Conservation (phyloP, 2,113 vertebrate species). For the Osmerus eperlanus region DNA sequence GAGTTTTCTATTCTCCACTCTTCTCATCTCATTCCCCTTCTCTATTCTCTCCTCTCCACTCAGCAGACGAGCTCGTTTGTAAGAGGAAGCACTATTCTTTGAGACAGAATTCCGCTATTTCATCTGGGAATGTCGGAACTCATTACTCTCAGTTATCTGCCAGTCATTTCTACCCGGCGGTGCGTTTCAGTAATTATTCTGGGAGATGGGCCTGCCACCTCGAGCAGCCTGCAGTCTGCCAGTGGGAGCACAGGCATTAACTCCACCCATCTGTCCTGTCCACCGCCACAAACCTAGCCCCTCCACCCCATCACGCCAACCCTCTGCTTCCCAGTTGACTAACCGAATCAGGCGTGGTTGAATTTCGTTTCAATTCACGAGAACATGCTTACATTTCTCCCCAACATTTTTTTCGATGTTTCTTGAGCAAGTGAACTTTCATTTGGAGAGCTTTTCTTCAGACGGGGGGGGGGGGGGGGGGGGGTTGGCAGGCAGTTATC, state of each 20-base stretch:
- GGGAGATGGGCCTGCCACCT: constrained; percentile 29
- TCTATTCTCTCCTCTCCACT: too few relatives aligned
- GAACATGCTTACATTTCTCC: too few relatives aligned
- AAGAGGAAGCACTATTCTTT: constrained; percentile 16
- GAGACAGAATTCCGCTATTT: constrained; percentile 11
- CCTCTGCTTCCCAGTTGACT: too few relatives aligned
- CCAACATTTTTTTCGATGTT: too few relatives aligned
- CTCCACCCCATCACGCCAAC: not conserved
- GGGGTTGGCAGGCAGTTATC: too few relatives aligned
- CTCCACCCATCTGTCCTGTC: not conserved
- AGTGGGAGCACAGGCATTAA: constrained; percentile 6
- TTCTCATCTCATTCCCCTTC: too few relatives aligned
- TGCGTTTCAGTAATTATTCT: constrained; percentile 30
- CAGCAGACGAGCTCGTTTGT: not conserved
- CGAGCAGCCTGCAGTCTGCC: not conserved
- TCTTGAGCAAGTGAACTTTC: too few relatives aligned
- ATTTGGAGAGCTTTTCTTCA: too few relatives aligned
- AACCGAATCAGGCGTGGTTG: too few relatives aligned
- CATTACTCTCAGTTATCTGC: constrained; percentile 37
- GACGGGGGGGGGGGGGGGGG: too few relatives aligned
- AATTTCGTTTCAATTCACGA: too few relatives aligned
- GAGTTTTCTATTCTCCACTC: too few relatives aligned
- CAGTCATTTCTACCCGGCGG: constrained; percentile 32
- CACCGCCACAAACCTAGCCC: not conserved
- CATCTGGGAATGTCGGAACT: constrained; percentile 17